These are phyloP conservation scores for Halichondria panicea DNA, from an alignment of 37 sponge, comb jelly and placozoan genomes.

Conservation along the genomic window DNA sequence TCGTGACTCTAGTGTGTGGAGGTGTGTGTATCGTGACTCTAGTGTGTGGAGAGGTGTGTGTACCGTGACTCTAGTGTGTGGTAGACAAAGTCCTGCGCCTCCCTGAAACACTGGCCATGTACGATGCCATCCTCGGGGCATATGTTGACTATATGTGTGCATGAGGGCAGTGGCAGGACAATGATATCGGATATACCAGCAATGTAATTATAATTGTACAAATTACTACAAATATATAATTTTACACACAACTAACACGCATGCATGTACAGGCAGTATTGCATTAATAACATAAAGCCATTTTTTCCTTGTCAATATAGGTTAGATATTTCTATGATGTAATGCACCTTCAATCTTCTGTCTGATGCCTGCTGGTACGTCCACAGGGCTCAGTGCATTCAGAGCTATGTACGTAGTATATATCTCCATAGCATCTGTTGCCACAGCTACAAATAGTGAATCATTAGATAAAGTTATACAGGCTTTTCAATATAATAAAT, in stretches of 20 bases:
- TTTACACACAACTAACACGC: not conserved
- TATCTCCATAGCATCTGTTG: constrained; percentile 56
- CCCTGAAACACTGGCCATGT: constrained; percentile 37
- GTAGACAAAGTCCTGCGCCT: constrained; percentile 46
- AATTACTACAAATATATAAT: not conserved
- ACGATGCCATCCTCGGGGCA: constrained; percentile 76
- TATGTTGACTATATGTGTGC: constrained; percentile 32
- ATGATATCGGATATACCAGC: not conserved
- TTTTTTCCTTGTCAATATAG: not conserved
- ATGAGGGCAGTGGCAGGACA: not conserved
- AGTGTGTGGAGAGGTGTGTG: too few relatives aligned
- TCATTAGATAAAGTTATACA: not conserved
- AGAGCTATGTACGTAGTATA: constrained; percentile 63
- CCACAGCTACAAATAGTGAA: constrained; percentile 15
- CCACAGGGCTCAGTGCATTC: constrained; percentile 48
- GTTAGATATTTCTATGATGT: not conserved
- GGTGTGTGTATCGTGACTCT: too few relatives aligned
- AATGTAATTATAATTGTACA: not conserved
- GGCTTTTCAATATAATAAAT: not conserved
- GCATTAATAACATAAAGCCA: too few relatives aligned
- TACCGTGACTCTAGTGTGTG: constrained; percentile 48
- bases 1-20: too few relatives aligned
- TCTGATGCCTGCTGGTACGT: constrained; percentile 57
- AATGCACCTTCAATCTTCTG: constrained; percentile 65
- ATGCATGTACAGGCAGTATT: constrained; percentile 1